Conservation (phyloP, 1,140 invertebrate species). For the Drosophila elegans region DNA sequence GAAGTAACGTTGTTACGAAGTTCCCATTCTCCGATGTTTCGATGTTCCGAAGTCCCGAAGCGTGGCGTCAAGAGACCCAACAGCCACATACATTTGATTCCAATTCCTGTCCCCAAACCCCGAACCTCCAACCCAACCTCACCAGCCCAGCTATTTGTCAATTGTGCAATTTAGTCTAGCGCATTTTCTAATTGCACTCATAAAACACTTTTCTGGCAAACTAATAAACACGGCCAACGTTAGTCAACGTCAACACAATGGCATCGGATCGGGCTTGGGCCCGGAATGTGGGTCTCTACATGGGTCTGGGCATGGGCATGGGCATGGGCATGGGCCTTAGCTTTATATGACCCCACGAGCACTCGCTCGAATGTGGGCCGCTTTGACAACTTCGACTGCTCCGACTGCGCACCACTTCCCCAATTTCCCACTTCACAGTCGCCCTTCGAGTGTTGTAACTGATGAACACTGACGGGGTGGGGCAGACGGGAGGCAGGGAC, state of each 20-base stretch:
- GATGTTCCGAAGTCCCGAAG: constrained; percentile 10
- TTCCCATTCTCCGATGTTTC: not conserved
- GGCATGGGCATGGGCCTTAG: constrained; percentile 31
- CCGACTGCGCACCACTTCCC: constrained; percentile 27
- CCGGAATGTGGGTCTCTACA: constrained; percentile 19
- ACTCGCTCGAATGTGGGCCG: constrained; percentile 42
- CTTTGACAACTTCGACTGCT: constrained; percentile 30
- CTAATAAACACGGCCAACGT: constrained; percentile 64
- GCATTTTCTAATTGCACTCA: constrained; percentile 79
- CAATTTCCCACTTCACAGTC: constrained; percentile 62
- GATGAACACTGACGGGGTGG: constrained; percentile 33
- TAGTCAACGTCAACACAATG: constrained; percentile 59
- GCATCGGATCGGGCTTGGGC: constrained; percentile 15
- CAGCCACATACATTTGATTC: constrained; percentile 20
- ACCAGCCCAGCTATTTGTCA: constrained; percentile 58
- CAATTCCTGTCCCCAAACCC: not conserved
- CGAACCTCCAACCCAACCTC: not conserved
- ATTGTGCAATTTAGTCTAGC: constrained; percentile 77
- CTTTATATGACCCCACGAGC: constrained; percentile 51
- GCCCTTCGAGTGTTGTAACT: constrained; percentile 71
- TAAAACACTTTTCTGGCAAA: constrained; percentile 81
- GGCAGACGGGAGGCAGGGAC: constrained; percentile 5
- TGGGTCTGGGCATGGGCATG: constrained; percentile 1
- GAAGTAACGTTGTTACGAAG: not conserved
- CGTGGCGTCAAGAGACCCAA: constrained; percentile 25